phyloP scores from a whole-genome alignment of 2,888 invertebrate species.

The Hirtodrosophila cameraria region DNA sequence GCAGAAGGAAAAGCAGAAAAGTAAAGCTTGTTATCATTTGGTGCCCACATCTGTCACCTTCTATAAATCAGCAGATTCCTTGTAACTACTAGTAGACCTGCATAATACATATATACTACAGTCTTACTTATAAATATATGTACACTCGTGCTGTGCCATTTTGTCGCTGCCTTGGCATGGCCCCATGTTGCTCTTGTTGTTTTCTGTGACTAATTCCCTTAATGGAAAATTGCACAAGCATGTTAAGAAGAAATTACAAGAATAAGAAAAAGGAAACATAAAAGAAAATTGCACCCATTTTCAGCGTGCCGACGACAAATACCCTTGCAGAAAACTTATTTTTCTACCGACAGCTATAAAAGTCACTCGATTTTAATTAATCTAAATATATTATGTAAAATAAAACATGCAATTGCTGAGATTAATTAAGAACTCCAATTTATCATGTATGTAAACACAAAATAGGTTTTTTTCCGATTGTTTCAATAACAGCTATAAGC shows the following conservation, averaged over 20 bases:
- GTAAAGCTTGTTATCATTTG: conserved; percentile 75
- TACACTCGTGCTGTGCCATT: conserved; percentile 35
- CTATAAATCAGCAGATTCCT: conserved; percentile 70
- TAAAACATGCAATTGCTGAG: too few relatives aligned
- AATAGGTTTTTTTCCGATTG: too few relatives aligned
- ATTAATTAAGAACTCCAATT: too few relatives aligned
- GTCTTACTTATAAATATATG: conserved; percentile 35
- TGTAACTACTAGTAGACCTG: conserved; percentile 18
- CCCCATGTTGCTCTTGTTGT: conserved; percentile 38
- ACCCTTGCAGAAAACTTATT: too few relatives aligned
- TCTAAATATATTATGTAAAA: too few relatives aligned
- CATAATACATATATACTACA: conserved; percentile 32
- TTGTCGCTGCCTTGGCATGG: conserved; percentile 28
- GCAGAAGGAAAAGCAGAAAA: not conserved
- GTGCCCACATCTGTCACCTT: conserved; percentile 78
- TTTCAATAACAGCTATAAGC: too few relatives aligned
- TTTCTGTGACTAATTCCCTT: conserved; percentile 74
- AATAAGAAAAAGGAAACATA: conserved; percentile 6
- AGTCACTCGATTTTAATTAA: too few relatives aligned
- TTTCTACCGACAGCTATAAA: too few relatives aligned
- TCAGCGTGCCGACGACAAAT: too few relatives aligned
- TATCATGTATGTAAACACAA: too few relatives aligned
- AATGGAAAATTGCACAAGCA: conserved; percentile 76
- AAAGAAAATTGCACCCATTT: too few relatives aligned
- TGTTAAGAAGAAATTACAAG: conserved; percentile 40